Percentiles rank a stretch among this genome's conserved stretches.
These are phyloP conservation scores for Indicator maculatus DNA, from an alignment of 2,113 vertebrate genomes.

Conservation along the genomic window DNA sequence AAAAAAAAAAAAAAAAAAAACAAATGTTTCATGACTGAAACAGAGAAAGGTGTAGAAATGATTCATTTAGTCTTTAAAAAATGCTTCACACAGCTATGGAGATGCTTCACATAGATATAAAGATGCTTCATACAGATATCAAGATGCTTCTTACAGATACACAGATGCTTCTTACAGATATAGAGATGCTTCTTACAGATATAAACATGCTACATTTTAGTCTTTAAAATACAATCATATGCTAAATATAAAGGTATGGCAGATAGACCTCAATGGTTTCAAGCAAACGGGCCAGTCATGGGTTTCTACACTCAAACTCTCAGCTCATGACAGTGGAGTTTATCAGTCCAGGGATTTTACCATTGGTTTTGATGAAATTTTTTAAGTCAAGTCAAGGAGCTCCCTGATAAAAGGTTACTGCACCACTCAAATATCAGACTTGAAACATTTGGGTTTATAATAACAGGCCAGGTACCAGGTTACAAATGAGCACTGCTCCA, in stretches of 20 bases:
- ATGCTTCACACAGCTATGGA: background rate
- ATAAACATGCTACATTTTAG: background rate
- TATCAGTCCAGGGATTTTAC: background rate
- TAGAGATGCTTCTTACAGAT: background rate
- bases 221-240: background rate
- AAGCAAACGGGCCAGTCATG: background rate
- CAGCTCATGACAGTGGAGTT: background rate
- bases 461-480: background rate
- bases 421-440: background rate
- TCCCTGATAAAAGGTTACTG: background rate
- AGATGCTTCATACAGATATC: background rate
- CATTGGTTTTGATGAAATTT: conserved; percentile 13
- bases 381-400: background rate
- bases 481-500: conserved; percentile 55
- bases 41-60: background rate
- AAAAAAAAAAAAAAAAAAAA: background rate
- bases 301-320: background rate
- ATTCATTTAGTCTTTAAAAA: background rate
- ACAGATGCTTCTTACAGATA: background rate
- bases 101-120: background rate
- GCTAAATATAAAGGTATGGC: background rate
- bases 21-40: conserved; percentile 26
- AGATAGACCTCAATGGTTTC: background rate
- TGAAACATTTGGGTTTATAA: background rate
- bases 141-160: background rate